Evolutionary conservation across 92 coral and sea anemone species (phyloP), one percentile per base, ranked within the genome.

Genomic region (Palythoa caribaeorum): DNA sequence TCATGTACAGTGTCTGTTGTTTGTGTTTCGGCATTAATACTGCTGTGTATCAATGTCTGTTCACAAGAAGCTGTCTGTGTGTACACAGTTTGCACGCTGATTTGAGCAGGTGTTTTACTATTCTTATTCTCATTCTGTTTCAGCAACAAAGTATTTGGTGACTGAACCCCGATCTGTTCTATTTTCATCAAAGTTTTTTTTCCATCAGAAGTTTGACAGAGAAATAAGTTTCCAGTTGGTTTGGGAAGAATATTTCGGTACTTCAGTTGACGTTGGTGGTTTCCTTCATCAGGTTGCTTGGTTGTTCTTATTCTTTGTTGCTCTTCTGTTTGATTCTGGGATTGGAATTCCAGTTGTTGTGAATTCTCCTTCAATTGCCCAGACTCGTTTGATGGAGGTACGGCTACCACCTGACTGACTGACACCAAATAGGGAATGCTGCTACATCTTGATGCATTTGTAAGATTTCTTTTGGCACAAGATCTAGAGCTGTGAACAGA

Each of bases 221-320:
- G 59, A 21, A 81, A 1, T 2, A 81, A 16, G 15, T 81, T 81
- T 20, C 86, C 86, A 65, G 86, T 28, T 1, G 86, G 86, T 63
- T 81, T 81, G 13, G 86, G 86, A 17, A 81, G 39, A 20, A 81
- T 81, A 48, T 68, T 81, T 52, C 76, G 53, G 76, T 65, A 81
- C 44, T 68, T 81, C 14, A 50, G 74, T 36, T 81, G 75, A 11
- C 44, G 75, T 13, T 65, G 38, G 11, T 40, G 9, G 11, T 40
- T 44, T 51, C 2, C 39, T 37, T 16, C 19, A 2, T 66, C 8
- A 28, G 1, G 17, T 80, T 59, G 74, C 36, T 44, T 47, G 16
- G 53, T 39, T 21, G 53, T 65, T 63, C 40, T 40, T 0, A 51
- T 52, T 79, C 4, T 69, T 40, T 15, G 28, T 51, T 63, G 72